phyloP scores from a whole-genome alignment of 2,113 vertebrate species.

The Meles meles region DNA sequence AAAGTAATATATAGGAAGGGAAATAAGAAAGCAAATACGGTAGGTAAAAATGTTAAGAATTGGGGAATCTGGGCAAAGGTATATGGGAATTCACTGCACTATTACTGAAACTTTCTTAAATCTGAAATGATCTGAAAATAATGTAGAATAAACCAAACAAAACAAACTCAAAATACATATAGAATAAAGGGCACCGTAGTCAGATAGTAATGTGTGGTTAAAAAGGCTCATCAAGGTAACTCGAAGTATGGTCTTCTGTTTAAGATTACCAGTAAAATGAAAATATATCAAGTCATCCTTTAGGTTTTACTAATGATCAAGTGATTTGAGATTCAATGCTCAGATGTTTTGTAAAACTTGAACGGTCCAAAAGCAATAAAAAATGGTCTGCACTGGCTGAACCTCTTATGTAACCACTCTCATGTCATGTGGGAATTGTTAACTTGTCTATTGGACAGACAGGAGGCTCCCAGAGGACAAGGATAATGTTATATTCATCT shows the following conservation, averaged over 20 bases:
- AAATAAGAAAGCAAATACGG: background rate
- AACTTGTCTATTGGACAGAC: background rate
- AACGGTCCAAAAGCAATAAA: background rate
- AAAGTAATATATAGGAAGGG: background rate
- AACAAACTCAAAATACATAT: background rate
- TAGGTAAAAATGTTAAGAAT: background rate
- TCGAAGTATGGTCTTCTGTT: background rate
- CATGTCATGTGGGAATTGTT: background rate
- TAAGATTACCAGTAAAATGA: constrained; percentile 17
- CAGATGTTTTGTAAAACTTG: background rate
- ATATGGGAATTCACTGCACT: background rate
- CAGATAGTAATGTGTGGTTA: background rate
- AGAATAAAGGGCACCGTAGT: background rate
- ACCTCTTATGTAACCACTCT: background rate
- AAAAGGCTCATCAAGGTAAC: constrained; percentile 23
- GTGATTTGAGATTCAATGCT: background rate
- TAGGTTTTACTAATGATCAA: background rate
- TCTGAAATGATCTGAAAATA: constrained; percentile 34
- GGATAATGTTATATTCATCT: background rate
- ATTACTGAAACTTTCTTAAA: background rate
- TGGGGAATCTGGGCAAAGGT: background rate
- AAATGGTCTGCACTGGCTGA: background rate
- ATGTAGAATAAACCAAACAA: background rate
- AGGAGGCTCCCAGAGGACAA: background rate
- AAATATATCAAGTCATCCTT: background rate